Evolutionary conservation across 2,888 invertebrate genomes (phyloP), one percentile per base, ranked within the genome.

Genomic region (Nemotelus pantherinus): DNA sequence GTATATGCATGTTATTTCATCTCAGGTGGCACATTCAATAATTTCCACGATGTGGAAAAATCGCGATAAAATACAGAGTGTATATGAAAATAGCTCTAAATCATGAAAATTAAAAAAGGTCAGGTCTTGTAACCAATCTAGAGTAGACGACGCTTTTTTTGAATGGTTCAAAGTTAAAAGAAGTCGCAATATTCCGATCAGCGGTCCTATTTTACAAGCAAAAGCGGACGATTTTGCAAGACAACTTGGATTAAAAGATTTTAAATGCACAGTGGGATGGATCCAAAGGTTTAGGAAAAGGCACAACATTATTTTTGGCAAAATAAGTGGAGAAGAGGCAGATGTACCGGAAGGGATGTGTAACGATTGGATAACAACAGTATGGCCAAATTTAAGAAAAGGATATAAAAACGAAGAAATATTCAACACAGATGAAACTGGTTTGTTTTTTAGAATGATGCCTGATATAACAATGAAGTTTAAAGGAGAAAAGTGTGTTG

Each of bases 361-460:
- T 39, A 80, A 81, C 74, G 79, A 82, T 43, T 83, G 82, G 81
- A 71, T 83, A 4, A 55, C 43, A 41, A 41, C 53, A 10, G 80
- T 80, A 77, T 82, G 81, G 81, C 80, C 82, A 78, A 76, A 80
- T 78, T 43, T 83, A 81, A 77, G 79, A 80, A 77, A 81, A 82
- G 80, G 80, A 64, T 83, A 82, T 79, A 78, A 48, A 0, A 77
- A 78, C 79, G 80, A 81, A 2, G 81, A 82, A 58, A 82, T 83
- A n/a, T 83, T 80, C 79, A 83, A 83, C 79, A 82, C 82, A 5
- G 83, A 84, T 77, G 83, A 83, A 82, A 82, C 82, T 4, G 82
- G 82, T 75, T 44, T 82, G 25, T n/a, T n/a, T n/a, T n/a, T n/a
- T n/a, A n/a, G n/a, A n/a, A n/a, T n/a, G n/a, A n/a, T n/a, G n/a